Percentiles rank a stretch among this genome's conserved stretches.
These are phyloP conservation scores for Dryas iulia DNA, from an alignment of 1,140 invertebrate genomes.

Conservation along the genomic window DNA sequence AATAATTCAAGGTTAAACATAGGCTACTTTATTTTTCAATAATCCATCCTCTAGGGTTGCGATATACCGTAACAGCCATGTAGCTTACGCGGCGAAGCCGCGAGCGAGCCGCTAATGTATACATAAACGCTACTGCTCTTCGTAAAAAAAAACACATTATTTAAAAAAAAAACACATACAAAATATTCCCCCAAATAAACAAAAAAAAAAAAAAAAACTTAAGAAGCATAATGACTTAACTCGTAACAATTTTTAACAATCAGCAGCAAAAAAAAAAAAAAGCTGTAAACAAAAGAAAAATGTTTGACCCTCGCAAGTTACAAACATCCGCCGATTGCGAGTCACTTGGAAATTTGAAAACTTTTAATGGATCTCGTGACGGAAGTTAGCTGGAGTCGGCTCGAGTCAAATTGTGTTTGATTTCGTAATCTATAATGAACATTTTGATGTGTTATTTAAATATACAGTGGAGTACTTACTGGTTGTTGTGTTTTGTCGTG, in stretches of 20 bases:
- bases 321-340: neutral
- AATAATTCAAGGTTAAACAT: too few relatives aligned
- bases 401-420: neutral
- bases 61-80: too few relatives aligned
- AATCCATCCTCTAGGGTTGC: too few relatives aligned
- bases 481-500: too few relatives aligned
- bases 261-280: neutral
- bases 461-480: neutral
- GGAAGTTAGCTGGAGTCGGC: neutral
- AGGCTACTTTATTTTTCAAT: too few relatives aligned
- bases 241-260: neutral
- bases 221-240: neutral
- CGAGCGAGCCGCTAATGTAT: too few relatives aligned
- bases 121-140: too few relatives aligned
- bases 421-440: neutral
- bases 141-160: neutral
- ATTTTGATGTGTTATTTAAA: neutral
- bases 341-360: slow-evolving; percentile 3
- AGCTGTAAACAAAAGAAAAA: neutral
- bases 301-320: neutral
- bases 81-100: too few relatives aligned
- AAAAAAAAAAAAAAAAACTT: too few relatives aligned
- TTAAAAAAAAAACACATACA: neutral
- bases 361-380: slow-evolving; percentile 4
- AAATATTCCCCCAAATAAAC: neutral